phyloP scores from a whole-genome alignment of 2,797 vertebrate genomes.

The Siniperca undulata region DNA sequence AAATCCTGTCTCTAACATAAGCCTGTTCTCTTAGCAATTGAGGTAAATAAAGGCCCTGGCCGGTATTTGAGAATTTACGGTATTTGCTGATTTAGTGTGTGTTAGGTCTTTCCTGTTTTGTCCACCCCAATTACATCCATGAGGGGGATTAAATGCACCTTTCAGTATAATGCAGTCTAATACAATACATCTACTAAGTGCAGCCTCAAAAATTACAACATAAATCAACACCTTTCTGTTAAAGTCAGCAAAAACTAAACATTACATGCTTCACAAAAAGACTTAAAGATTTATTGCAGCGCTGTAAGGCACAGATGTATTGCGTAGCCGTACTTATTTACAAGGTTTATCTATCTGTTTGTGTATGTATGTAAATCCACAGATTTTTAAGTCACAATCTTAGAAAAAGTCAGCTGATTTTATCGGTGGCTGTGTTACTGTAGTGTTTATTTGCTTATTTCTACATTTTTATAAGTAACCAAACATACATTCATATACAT shows the following conservation, averaged over 20 bases:
- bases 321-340: neutral
- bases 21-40: neutral
- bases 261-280: too few relatives aligned
- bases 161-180: neutral
- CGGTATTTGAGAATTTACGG: neutral
- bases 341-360: neutral
- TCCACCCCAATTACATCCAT: neutral
- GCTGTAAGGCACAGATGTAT: neutral
- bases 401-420: neutral
- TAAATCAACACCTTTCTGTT: too few relatives aligned
- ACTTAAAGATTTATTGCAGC: too few relatives aligned
- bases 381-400: neutral
- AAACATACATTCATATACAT: constrained; percentile 63
- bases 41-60: neutral
- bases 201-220: too few relatives aligned
- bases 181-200: too few relatives aligned
- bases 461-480: too few relatives aligned
- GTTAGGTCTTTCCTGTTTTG: neutral
- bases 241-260: too few relatives aligned
- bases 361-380: neutral
- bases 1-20: neutral
- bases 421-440: neutral
- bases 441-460: neutral
- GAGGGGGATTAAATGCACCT: neutral
- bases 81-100: neutral